Evolutionary conservation across 1,140 invertebrate species (phyloP), one percentile per base, ranked within the genome.

Genomic region (Procambarus clarkii): DNA sequence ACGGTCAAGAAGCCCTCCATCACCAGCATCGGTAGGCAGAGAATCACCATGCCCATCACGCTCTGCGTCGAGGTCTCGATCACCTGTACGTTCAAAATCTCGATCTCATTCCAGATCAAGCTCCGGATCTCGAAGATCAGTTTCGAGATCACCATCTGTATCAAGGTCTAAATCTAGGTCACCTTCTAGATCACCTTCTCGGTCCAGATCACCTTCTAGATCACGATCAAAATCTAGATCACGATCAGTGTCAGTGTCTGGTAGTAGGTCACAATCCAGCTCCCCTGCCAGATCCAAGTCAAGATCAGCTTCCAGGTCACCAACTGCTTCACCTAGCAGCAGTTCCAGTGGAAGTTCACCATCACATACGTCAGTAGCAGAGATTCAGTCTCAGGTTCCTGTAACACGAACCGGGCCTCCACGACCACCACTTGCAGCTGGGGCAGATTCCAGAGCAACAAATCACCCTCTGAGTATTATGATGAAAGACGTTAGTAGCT

Each of bases 221-320:
- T 88, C 86, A 58, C 24, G 77, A 5, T 83, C 88, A 13, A 83
- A 81, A 78, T 90, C 88, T 45, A 77, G 88, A 15, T 90, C 88
- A 34, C 50, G 9, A 2, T 87, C 85, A 0, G 44, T 77, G 24
- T 88, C 86, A 58, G 11, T 58, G 2, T 83, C 88, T 15, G 77
- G 88, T 60, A 84, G 81, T 45, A 46, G 44, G 21, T 89, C 87
- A 34, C 48, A 60, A n/a, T 44, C 46, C 54, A 50, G 74, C n/a
- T 91, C 88, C 2, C 44, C 15, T 3, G 77, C 80, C 50, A 82
- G 87, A 4, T 89, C 87, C 9, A 81, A 58, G n/a, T 88, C 86
- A n/a, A 60, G 80, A 13, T 90, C 88, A 34, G n/a, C 45, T 44
- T 91, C 88, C 4, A 46, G 21, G 11, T 88, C 86, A 2, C 69